Base-by-base conservation (phyloP, 2,113 vertebrate species). In the Planiliza haematocheilus region DNA sequence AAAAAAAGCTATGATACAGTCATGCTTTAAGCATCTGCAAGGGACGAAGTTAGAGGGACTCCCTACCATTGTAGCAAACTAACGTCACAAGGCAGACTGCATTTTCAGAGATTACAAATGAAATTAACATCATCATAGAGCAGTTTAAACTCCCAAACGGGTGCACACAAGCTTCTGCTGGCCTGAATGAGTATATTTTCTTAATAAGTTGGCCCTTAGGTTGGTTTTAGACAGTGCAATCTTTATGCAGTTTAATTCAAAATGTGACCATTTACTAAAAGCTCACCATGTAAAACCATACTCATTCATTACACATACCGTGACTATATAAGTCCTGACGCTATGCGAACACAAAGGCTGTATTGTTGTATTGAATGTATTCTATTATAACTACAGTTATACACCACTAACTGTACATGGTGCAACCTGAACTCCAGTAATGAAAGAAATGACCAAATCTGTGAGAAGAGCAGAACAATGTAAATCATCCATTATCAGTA, bases 1-100 rank as follows among this genome's bases (percentile, higher is more conserved):
- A 20, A 7, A 55, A 55, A 57, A 13, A 5, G 24, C 24, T 5
- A 16, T 38, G 7, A 55, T 42, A 4, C 14, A 68, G 21, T 67
- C 8, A 48, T 17, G 48, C 10, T 52, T 34, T 2, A 17, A 38
- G 3, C 6, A 7, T 36, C 3, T 45, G 4, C 3, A 7, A 45
- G 45, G 24, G 10, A 55, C 34, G 20, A 39, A 39, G 3, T 7
- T 17, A 72, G 68, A 73, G 63, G 17, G 77, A 65, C 7, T 52
- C n/a, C 18, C 3, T 7, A 3, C 36, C 21, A 14, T 7, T 69
- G 39, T n/a, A 36, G 11, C 36, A 48, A 5, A 52, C 58, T 9
- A 48, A 10, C 36, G 49, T 14, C 21, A 57, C 10, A 3, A 17
- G 20, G 7, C 16, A 30, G 7, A 17, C 10, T 10, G 8, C 12